A percentile compares a stretch with the other conserved stretches of the same genome.
Conservation (phyloP, 2,797 vertebrate genomes). For the Chelon labrosus region DNA sequence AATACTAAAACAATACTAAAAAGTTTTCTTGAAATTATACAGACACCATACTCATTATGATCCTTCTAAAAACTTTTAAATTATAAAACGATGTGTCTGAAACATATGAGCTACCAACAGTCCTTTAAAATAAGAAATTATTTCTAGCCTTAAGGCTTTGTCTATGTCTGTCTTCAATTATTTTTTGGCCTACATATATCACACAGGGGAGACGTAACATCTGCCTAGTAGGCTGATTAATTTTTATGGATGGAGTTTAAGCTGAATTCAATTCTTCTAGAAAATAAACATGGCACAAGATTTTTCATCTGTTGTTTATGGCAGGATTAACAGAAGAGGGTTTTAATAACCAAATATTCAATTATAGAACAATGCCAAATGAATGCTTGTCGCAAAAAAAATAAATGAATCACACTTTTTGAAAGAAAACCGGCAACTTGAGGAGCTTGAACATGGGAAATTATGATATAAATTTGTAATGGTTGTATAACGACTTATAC, state of each 20-base stretch:
- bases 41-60: background rate
- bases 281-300: background rate
- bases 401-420: too few species aligned
- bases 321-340: background rate
- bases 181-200: constrained; percentile 8
- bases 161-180: constrained; percentile 18
- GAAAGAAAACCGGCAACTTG: too few species aligned
- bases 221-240: constrained; percentile 21
- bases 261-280: background rate
- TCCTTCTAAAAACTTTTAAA: constrained; percentile 1
- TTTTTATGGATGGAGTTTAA: constrained; percentile 13
- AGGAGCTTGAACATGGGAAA: too few species aligned
- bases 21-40: constrained; percentile 10
- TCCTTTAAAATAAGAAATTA: background rate
- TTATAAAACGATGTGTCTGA: background rate
- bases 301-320: background rate
- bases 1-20: background rate
- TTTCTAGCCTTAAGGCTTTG: background rate
- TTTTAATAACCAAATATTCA: too few species aligned
- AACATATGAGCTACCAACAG: background rate
- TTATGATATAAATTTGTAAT: background rate
- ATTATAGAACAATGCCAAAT: too few species aligned
- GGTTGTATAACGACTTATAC: too few species aligned
- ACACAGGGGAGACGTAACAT: constrained; percentile 11
- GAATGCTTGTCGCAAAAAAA: too few species aligned